Conservation (phyloP, 2,888 invertebrate genomes). For the Torymus auratus region DNA sequence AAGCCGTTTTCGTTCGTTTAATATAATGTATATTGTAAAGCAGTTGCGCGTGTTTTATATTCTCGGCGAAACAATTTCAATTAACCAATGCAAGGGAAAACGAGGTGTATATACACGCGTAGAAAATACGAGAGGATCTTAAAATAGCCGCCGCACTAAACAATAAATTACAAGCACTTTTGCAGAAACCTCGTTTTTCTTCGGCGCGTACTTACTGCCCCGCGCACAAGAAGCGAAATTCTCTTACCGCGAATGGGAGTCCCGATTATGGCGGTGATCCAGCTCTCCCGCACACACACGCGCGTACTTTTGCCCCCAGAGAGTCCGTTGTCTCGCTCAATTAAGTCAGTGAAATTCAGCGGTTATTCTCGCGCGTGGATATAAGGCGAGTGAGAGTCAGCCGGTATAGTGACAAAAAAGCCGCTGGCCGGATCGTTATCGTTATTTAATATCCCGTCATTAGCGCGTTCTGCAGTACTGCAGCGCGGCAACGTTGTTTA, state of each 20-base stretch:
- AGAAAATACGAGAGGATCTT: not conserved
- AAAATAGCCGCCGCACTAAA: too few species aligned
- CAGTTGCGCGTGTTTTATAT: not conserved
- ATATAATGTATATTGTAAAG: not conserved
- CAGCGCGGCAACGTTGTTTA: slow-evolving; percentile 73
- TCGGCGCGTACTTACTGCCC: not conserved
- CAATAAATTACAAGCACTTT: not conserved
- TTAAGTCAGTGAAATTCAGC: slow-evolving; percentile 72
- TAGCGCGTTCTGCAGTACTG: slow-evolving; percentile 72
- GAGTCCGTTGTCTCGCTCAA: slow-evolving; percentile 70
- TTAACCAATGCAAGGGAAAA: not conserved
- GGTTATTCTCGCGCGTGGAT: slow-evolving; percentile 49
- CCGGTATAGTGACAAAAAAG: slow-evolving; percentile 42
- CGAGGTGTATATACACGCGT: too few species aligned
- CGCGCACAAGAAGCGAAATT: slow-evolving; percentile 50
- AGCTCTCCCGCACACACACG: not conserved
- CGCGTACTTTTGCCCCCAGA: slow-evolving; percentile 54
- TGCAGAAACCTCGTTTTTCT: too few species aligned
- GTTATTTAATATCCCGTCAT: slow-evolving; percentile 77
- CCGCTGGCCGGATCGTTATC: slow-evolving; percentile 70
- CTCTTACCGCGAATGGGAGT: slow-evolving; percentile 61
- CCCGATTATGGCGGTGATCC: slow-evolving; percentile 61
- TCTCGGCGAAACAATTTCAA: slow-evolving; percentile 24
- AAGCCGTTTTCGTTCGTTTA: not conserved
- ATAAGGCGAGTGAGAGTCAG: slow-evolving; percentile 5